Conservation (phyloP, 2,797 vertebrate species). For the Pithecia hirsuta region DNA sequence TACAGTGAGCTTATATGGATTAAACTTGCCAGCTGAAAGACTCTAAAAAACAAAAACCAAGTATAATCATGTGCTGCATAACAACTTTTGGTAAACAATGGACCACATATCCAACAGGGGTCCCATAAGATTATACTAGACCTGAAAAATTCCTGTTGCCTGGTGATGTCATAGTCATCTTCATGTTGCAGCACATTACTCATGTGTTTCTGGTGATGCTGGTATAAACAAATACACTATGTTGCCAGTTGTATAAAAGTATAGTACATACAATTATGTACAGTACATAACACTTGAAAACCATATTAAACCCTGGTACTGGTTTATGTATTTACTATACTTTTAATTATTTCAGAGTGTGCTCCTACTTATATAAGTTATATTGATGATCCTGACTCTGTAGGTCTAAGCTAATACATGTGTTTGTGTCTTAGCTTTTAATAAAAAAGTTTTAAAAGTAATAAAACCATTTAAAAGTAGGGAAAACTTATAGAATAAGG, state of each 20-base stretch:
- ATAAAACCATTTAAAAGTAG: not conserved
- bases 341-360: not conserved
- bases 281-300: not conserved
- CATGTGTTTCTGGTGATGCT: not conserved
- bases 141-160: not conserved
- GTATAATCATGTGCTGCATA: not conserved
- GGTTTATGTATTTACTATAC: not conserved
- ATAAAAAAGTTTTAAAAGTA: not conserved
- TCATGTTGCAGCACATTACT: not conserved
- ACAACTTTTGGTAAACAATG: not conserved
- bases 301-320: not conserved
- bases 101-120: not conserved
- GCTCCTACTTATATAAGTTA: not conserved
- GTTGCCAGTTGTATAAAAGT: not conserved
- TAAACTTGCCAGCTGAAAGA: not conserved
- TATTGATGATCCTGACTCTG: not conserved
- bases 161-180: not conserved
- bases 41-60: not conserved
- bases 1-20: not conserved
- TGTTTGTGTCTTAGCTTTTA: not conserved
- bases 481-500: not conserved
- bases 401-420: not conserved
- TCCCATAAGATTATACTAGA: not conserved
- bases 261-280: not conserved
- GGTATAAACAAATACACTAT: not conserved